Base-by-base conservation (phyloP, 1,140 invertebrate genomes). In the Cotesia typhae region DNA sequence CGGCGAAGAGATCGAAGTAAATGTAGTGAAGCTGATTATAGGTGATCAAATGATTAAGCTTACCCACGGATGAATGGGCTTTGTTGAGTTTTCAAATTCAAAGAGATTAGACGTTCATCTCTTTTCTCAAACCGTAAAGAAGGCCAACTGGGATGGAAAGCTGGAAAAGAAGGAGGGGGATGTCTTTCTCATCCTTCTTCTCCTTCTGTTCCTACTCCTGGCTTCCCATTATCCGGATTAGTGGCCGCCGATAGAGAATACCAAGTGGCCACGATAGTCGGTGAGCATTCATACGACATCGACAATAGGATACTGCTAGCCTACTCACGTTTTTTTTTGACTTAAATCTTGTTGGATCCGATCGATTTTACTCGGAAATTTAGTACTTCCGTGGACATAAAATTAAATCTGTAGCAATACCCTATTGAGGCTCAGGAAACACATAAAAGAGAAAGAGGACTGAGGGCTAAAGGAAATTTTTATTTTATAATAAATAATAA, bases 221-320 rank as follows among this genome's bases (percentile, higher is more conserved):
- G 14, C 67, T 36, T 57, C 64, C 73, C 73, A 79, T 80, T 81
- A 80, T 74, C 75, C 69, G 68, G 76, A 79, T 81, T 80, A 79
- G 74, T 71, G 28, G 14, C 64, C 73, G 53, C 28, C 41, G 72
- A 75, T 66, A 61, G 53, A 47, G 71, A 67, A 67, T 67, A 67
- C 66, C 66, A 67, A 67, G 66, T 67, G 66, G 51, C 66, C 20
- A 67, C 20, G 17, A 67, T 67, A 51, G 66, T 38, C 51, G 28
- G n/a, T 67, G 66, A 67, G 36, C 66, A 67, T 53, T 67, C 47
- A 37, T 37, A 67, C 17, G 66, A 51, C 63, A n/a, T 63, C 14
- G 28, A 67, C 66, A 67, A 67, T 67, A 59, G 57, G 51, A 67
- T 37, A 36, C 14, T 38, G 66, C 20, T 28, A n/a, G 63, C 63